Evolutionary conservation across 2,888 invertebrate genomes (phyloP).

Genomic region (Caenorhabditis zanzibari): DNA sequence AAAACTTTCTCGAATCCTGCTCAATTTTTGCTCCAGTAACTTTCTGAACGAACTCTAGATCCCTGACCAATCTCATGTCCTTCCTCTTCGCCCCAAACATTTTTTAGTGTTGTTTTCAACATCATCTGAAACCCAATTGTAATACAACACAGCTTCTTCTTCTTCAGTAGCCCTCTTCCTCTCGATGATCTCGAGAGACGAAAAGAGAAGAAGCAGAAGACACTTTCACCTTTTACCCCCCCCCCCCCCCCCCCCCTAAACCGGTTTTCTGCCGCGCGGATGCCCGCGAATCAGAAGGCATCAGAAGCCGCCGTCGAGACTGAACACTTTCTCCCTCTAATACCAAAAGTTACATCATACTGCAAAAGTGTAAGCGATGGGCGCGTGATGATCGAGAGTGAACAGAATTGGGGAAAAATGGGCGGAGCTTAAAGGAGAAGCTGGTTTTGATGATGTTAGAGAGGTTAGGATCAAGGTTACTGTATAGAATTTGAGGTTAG

Average conservation of each 20-base stretch:
- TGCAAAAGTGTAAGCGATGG: slow-evolving; percentile 13
- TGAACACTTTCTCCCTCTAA: slow-evolving; percentile 43
- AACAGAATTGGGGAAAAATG: slow-evolving; percentile 19
- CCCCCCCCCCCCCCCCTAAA: slow-evolving; percentile 14
- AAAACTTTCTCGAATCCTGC: too few species aligned
- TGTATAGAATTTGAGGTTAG: neutral
- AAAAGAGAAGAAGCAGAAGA: too few species aligned
- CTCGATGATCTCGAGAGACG: slow-evolving; percentile 50
- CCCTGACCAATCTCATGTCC: too few species aligned
- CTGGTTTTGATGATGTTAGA: slow-evolving; percentile 8
- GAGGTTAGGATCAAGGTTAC: slow-evolving; percentile 30
- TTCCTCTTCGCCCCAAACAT: neutral
- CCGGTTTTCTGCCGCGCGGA: slow-evolving; percentile 33
- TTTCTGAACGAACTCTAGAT: too few species aligned
- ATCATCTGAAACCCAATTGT: slow-evolving; percentile 21
- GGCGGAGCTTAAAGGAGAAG: slow-evolving; percentile 1
- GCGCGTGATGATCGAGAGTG: slow-evolving; percentile 38
- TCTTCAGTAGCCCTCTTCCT: slow-evolving; percentile 30
- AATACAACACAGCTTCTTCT: slow-evolving; percentile 20
- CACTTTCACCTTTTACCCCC: slow-evolving; percentile 55
- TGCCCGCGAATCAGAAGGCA: slow-evolving; percentile 20
- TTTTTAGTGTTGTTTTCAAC: slow-evolving; percentile 2
- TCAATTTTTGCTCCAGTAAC: too few species aligned
- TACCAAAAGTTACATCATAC: slow-evolving; percentile 36
- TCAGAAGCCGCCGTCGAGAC: slow-evolving; percentile 29